Percentiles rank a stretch among this genome's conserved stretches.
phyloP scores from a whole-genome alignment of 2,797 vertebrate species.

The Semotilus atromaculatus region DNA sequence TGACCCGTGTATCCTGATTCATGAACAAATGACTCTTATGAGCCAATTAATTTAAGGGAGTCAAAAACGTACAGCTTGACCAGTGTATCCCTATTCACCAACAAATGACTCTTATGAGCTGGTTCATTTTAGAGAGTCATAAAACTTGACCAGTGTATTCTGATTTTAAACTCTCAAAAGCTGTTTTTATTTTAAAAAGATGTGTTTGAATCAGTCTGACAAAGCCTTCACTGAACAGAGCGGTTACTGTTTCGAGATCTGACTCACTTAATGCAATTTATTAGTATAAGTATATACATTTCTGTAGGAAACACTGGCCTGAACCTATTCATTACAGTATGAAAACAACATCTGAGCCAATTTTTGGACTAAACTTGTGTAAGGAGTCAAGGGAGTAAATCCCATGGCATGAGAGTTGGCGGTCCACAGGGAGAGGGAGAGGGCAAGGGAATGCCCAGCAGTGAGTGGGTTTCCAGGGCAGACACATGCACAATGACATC shows the following conservation, averaged over 20 bases:
- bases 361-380: not conserved
- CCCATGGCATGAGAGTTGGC: not conserved
- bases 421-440: not conserved
- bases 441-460: conserved; percentile 37
- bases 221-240: not conserved
- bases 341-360: not conserved
- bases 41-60: not conserved
- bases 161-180: not conserved
- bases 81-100: not conserved
- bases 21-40: not conserved
- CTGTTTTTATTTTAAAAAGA: not conserved
- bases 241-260: not conserved
- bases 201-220: not conserved
- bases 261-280: not conserved
- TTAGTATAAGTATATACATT: not conserved
- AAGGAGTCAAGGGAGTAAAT: not conserved
- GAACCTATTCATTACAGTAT: not conserved
- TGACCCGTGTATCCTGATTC: not conserved
- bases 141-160: not conserved
- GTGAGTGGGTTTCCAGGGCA: conserved; percentile 34
- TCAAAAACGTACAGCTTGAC: not conserved
- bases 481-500: conserved; percentile 35
- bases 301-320: not conserved
- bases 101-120: not conserved
- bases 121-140: not conserved